Evolutionary conservation across 2,888 invertebrate genomes (phyloP).

Genomic region (Drosophila basisetae): DNA sequence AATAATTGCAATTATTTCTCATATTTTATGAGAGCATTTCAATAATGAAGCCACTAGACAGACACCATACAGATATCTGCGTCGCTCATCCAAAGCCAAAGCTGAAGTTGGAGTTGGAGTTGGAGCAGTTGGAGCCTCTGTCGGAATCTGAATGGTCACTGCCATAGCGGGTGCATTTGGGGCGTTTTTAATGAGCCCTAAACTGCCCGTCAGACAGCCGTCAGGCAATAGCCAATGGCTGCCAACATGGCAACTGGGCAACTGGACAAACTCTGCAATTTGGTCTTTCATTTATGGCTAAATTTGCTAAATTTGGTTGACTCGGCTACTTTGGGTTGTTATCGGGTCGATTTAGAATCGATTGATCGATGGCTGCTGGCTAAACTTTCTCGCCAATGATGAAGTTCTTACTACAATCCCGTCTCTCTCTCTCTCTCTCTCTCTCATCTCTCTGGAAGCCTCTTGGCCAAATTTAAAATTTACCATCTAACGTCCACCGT

Average conservation of each 20-base stretch:
- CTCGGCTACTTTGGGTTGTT: constrained; percentile 48
- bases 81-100: constrained; percentile 12
- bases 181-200: constrained; percentile 74
- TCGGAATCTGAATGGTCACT: constrained; percentile 20
- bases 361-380: constrained; percentile 59
- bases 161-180: constrained; percentile 65
- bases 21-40: constrained; percentile 71
- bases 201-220: constrained; percentile 55
- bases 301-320: constrained; percentile 75
- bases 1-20: constrained; percentile 80
- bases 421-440: background rate
- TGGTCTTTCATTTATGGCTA: constrained; percentile 70
- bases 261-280: constrained; percentile 48
- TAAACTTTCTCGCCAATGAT: constrained; percentile 55
- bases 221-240: constrained; percentile 40
- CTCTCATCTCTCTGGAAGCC: background rate
- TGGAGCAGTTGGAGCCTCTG: background rate
- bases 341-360: constrained; percentile 65
- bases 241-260: constrained; percentile 19
- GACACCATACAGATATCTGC: constrained; percentile 6
- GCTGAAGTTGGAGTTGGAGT: background rate
- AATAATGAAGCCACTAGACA: constrained; percentile 65
- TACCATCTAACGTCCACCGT: constrained; percentile 1
- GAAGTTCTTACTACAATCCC: constrained; percentile 32
- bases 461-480: constrained; percentile 26